Evolutionary conservation across 2,888 invertebrate genomes (phyloP).

Genomic region (Unio delphinus): DNA sequence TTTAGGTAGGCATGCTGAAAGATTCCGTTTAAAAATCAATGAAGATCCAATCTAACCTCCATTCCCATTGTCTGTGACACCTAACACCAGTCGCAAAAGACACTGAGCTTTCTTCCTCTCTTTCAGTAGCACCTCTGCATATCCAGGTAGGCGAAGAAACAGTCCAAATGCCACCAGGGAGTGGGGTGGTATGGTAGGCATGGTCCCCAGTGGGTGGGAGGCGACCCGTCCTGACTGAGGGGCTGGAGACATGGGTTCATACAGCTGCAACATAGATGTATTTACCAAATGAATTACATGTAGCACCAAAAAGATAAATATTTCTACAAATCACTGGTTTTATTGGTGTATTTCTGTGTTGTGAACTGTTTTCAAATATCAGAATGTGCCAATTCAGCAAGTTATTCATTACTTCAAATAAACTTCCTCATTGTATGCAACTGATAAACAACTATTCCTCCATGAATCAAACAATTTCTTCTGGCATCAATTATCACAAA

Average conservation of each 20-base stretch:
- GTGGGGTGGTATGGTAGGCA: constrained; percentile 81
- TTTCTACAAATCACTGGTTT: no score
- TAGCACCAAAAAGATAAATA: neutral
- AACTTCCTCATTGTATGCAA: no score
- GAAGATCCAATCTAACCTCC: constrained; percentile 76
- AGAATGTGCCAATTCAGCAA: no score
- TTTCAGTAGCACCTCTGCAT: constrained; percentile 90
- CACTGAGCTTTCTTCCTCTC: constrained; percentile 86
- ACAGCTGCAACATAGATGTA: constrained; percentile 32
- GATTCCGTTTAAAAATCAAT: no score
- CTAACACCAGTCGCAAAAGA: constrained; percentile 87
- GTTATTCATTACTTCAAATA: no score
- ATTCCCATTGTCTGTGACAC: constrained; percentile 92
- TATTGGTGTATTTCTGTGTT: no score
- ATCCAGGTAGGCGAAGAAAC: constrained; percentile 89
- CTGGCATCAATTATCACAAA: no score
- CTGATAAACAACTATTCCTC: no score
- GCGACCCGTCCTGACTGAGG: constrained; percentile 31
- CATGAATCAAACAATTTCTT: no score
- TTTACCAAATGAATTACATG: neutral
- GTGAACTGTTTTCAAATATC: no score
- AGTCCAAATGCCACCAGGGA: constrained; percentile 92
- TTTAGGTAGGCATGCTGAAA: no score
- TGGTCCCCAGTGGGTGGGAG: constrained; percentile 28
- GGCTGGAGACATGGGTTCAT: constrained; percentile 58